These are phyloP conservation scores for Drosophila teissieri DNA, from an alignment of 1,140 invertebrate species.

Conservation along the genomic window DNA sequence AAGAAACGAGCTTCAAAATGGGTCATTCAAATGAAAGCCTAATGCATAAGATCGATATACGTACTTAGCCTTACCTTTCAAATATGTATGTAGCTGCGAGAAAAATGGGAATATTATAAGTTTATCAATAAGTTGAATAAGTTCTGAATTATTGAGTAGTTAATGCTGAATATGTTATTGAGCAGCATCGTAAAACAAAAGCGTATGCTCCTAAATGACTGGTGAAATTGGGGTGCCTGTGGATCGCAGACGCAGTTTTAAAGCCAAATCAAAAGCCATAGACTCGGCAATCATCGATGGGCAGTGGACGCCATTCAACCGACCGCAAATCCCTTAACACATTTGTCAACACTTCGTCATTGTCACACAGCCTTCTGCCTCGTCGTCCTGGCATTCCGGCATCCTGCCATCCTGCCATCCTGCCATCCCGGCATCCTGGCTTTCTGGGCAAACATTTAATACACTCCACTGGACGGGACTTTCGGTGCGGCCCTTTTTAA, in stretches of 20 bases:
- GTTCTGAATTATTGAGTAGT: too few species aligned
- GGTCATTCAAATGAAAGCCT: too few species aligned
- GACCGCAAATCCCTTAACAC: constrained; percentile 83
- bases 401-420: not conserved
- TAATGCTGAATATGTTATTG: not conserved
- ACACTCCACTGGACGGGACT: constrained; percentile 62
- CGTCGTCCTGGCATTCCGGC: not conserved
- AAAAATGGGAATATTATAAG: too few species aligned
- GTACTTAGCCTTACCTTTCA: too few species aligned
- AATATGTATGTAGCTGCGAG: too few species aligned
- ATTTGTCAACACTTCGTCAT: constrained; percentile 84
- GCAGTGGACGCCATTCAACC: constrained; percentile 41
- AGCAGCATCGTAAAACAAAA: not conserved
- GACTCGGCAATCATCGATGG: constrained; percentile 62
- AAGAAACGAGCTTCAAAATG: not conserved
- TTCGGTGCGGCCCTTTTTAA: constrained; percentile 42
- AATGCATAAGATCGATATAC: too few species aligned
- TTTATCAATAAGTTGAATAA: too few species aligned
- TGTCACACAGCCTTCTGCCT: constrained; percentile 47
- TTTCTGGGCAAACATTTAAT: constrained; percentile 74
- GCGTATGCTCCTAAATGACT: not conserved
- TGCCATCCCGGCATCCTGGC: not conserved
- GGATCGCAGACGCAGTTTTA: constrained; percentile 17
- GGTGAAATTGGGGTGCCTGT: not conserved
- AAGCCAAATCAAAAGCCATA: constrained; percentile 67